Evolutionary conservation across 2,888 invertebrate species (phyloP).

Genomic region (Leptinotarsa rubiginosa): DNA sequence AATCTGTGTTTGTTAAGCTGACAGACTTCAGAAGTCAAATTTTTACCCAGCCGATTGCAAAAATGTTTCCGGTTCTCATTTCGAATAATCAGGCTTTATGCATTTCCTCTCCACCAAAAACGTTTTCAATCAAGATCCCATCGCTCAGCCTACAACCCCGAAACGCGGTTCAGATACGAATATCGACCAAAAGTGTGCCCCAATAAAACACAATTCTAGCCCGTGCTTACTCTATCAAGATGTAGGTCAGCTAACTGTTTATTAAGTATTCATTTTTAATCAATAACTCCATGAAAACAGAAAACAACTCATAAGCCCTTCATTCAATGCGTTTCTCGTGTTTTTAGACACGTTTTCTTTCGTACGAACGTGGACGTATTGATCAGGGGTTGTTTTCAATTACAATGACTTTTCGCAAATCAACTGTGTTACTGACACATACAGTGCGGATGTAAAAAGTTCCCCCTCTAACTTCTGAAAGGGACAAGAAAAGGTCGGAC

Average conservation of each 20-base stretch:
- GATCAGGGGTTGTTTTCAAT: neutral
- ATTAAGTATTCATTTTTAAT: slow-evolving; percentile 20
- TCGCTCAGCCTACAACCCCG: neutral
- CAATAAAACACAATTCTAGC: slow-evolving; percentile 10
- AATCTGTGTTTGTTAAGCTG: too few species aligned
- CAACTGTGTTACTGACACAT: too few species aligned
- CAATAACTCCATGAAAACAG: slow-evolving; percentile 16
- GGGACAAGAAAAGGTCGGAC: too few species aligned
- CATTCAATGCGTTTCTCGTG: neutral
- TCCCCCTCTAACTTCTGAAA: too few species aligned
- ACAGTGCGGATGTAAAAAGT: too few species aligned
- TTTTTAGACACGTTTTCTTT: neutral
- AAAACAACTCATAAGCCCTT: neutral
- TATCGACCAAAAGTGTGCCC: slow-evolving; percentile 20
- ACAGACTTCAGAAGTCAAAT: too few species aligned
- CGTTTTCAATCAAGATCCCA: too few species aligned
- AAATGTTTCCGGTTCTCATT: too few species aligned
- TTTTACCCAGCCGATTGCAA: too few species aligned
- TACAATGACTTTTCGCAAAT: neutral
- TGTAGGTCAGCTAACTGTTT: slow-evolving; percentile 21
- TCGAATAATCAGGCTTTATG: too few species aligned
- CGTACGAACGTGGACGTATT: neutral
- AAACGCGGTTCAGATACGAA: neutral
- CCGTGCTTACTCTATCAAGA: slow-evolving; percentile 13
- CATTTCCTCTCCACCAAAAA: too few species aligned